These are phyloP conservation scores for Choreutis nemorana DNA, from an alignment of 2,888 invertebrate genomes.

Conservation along the genomic window DNA sequence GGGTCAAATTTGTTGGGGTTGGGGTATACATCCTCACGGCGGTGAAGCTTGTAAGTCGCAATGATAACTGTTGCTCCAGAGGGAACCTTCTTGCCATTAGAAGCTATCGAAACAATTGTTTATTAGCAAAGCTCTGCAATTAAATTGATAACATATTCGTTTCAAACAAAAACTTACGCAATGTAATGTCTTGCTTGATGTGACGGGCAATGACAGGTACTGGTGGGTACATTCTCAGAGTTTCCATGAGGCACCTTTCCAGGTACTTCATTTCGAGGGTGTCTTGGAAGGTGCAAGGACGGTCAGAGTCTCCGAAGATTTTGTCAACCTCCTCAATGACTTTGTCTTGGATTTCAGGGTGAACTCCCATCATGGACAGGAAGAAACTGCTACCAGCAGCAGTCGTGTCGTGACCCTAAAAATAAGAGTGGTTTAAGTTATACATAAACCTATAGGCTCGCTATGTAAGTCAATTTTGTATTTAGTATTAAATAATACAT, in stretches of 20 bases:
- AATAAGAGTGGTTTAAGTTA: slow-evolving; percentile 1
- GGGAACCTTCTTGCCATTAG: slow-evolving; percentile 72
- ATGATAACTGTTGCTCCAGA: slow-evolving; percentile 74
- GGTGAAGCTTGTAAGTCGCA: slow-evolving; percentile 73
- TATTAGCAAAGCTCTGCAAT: neutral
- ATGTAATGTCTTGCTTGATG: slow-evolving; percentile 73
- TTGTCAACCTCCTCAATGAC: slow-evolving; percentile 76
- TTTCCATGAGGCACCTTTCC: slow-evolving; percentile 83
- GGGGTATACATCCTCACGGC: slow-evolving; percentile 74
- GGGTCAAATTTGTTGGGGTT: slow-evolving; percentile 83
- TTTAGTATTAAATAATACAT: too few relatives aligned
- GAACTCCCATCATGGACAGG: slow-evolving; percentile 78
- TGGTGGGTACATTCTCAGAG: slow-evolving; percentile 80
- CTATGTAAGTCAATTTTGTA: too few relatives aligned
- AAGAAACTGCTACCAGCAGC: slow-evolving; percentile 85
- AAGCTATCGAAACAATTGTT: slow-evolving; percentile 37
- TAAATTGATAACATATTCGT: too few relatives aligned
- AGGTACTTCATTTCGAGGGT: slow-evolving; percentile 87
- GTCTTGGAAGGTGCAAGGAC: slow-evolving; percentile 81
- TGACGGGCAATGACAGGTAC: slow-evolving; percentile 80
- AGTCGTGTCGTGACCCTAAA: slow-evolving; percentile 81
- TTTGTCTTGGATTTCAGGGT: slow-evolving; percentile 76
- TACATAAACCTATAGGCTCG: too few relatives aligned
- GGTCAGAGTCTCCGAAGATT: slow-evolving; percentile 79
- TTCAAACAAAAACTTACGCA: slow-evolving; percentile 66